phyloP scores from a whole-genome alignment of 2,797 vertebrate genomes.

The Diplodus sargus region DNA sequence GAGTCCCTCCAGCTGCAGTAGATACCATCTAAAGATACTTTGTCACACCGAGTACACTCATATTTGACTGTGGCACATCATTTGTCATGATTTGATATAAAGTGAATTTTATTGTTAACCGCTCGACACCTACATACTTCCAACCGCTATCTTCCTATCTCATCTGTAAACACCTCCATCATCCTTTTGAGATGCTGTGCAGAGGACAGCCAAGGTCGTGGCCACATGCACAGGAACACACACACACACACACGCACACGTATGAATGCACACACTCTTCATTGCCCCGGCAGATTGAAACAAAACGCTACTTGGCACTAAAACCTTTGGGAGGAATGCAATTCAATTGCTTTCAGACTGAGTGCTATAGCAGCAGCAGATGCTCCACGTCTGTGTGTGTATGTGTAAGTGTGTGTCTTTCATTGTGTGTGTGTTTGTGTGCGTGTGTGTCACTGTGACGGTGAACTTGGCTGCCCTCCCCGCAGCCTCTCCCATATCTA shows the following conservation, averaged over 20 bases:
- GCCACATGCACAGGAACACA: conserved; percentile 9
- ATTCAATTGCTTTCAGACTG: conserved; percentile 63
- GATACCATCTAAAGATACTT: neutral
- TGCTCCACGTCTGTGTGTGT: conserved; percentile 31
- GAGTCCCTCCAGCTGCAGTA: neutral
- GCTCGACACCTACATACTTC: conserved; percentile 1
- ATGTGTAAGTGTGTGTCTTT: neutral
- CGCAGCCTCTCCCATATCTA: conserved; percentile 30
- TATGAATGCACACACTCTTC: neutral
- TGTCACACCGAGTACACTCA: neutral
- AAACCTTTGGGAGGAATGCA: conserved; percentile 62
- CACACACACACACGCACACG: neutral
- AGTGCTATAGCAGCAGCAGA: conserved; percentile 53
- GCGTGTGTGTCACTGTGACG: neutral
- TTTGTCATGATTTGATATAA: conserved; percentile 9
- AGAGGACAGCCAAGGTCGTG: conserved; percentile 49
- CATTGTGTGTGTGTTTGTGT: neutral
- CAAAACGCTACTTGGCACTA: conserved; percentile 45
- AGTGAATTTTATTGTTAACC: conserved; percentile 1
- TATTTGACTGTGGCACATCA: neutral
- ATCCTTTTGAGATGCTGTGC: conserved; percentile 30
- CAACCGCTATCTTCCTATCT: neutral
- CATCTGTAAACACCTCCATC: conserved; percentile 43
- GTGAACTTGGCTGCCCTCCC: conserved; percentile 58
- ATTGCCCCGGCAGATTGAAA: conserved; percentile 40